Evolutionary conservation across 2,797 vertebrate species (phyloP).

Genomic region (Geotria australis): DNA sequence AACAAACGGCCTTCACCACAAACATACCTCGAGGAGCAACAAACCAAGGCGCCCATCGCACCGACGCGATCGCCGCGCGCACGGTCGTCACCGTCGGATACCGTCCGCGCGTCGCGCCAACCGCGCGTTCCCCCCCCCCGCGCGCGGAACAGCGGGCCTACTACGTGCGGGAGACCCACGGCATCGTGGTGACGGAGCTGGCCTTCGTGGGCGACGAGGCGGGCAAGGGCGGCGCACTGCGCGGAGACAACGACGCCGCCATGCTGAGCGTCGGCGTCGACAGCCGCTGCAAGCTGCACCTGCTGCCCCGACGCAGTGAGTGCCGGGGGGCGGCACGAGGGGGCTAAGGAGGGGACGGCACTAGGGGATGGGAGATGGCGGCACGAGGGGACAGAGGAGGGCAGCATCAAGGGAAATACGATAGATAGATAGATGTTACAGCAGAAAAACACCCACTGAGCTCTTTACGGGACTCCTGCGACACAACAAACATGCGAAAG

Average conservation of each 20-base stretch:
- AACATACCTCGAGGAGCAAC: no score
- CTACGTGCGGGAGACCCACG: constrained; percentile 54
- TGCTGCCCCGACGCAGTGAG: constrained; percentile 36
- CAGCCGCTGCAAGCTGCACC: constrained; percentile 64
- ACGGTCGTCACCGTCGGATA: no score
- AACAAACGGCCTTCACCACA: no score
- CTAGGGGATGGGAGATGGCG: no score
- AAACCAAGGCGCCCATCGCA: no score
- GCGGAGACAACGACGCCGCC: constrained; percentile 34
- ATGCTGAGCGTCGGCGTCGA: constrained; percentile 74
- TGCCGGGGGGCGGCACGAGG: constrained; percentile 1
- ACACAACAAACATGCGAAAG: no score
- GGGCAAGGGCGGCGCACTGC: constrained; percentile 15
- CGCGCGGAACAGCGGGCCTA: constrained; percentile 28
- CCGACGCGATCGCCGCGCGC: no score
- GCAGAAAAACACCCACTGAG: no score
- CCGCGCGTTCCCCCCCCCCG: background rate
- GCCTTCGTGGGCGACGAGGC: constrained; percentile 36
- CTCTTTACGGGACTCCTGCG: no score
- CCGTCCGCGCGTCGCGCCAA: background rate
- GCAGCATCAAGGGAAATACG: no score
- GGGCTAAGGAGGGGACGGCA: background rate
- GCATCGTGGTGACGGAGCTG: constrained; percentile 68
- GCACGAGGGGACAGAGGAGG: no score
- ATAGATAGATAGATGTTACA: no score